Evolutionary conservation across 2,888 invertebrate genomes (phyloP), one percentile per base, ranked within the genome.

Genomic region (Biston betularia): DNA sequence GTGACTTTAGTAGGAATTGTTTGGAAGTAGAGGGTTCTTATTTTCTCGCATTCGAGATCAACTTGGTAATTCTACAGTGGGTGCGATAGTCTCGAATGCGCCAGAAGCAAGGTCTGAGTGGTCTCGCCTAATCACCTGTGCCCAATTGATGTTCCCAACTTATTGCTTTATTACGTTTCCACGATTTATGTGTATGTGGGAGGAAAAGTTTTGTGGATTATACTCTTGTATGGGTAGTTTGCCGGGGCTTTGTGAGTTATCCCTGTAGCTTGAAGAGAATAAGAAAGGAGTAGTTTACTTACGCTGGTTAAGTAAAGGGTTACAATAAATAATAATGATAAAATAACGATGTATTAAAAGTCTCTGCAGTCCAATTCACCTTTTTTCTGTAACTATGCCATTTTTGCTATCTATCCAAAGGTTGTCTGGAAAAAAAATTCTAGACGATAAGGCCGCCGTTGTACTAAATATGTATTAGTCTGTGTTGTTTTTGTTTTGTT

Each of bases 1-100:
- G 75, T 71, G 75, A 78, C 79, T 80, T 73, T 69, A 74, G 69
- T 71, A 67, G 71, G 73, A 77, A 80, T 80, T 77, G 76, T 76
- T 70, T 57, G 61, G 35, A 62, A 70, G 63, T 72, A 58, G 71
- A 38, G 42, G 7, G 8, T 7, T 42, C 42, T n/a, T 8, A 54
- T 54, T 54, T 6, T 54, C 24, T 12, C 24, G 38, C n/a, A 8
- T 12, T 42, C 54, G 42, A 54, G 7, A 44, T n/a, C 5, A 8
- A 7, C 14, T 6, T 24, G 2, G n/a, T 33, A n/a, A 33, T 5
- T 33, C 5, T 54, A 24, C 12, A 12, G 24, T 9, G 42, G 42
- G 8, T 0, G 12, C 12, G 12, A 6, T 24, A 33, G 11, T 33
- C 24, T 54, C 24, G 54, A 54, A n/a, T 12, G 42, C 6, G 12